Base-by-base conservation (phyloP, 2,797 vertebrate species). In the Pachyuromys duprasi region DNA sequence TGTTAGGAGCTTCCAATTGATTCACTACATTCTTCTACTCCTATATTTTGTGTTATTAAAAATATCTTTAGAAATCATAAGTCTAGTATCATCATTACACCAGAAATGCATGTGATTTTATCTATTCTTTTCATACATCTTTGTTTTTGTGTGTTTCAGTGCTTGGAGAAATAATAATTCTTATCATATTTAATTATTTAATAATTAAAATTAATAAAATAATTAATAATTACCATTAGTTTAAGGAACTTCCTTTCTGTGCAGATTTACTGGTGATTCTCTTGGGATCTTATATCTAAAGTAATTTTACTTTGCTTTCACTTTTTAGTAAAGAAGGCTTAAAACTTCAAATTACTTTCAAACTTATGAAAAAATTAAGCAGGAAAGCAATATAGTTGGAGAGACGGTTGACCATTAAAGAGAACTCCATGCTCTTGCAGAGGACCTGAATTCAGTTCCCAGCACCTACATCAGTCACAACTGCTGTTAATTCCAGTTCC, bases 251-350 rank as follows among this genome's bases (percentile, higher is more conserved):
- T 84, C 11, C 39, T 53, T 69, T 69, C 39, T 18, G 11, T 69
- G 20, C 20, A 69, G 63, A 86, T 69, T 69, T 7, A 17, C 39
- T 53, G n/a, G 36, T 60, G 57, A 75, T 90, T 65, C 22, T 63
- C n/a, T 70, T 33, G 17, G 49, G 39, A 42, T 81, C 26, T 81
- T 92, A 45, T 39, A 14, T 80, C 57, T 89, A 53, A 60, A 79
- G 39, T 31, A 39, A 18, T 83, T 93, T 94, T 94, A 24, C 42
- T 84, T 70, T 93, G 14, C 8, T 53, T 82, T 90, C 31, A 90
- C n/a, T 39, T 91, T 67, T 86, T 81, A 72, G 42, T 3, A 57
- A 60, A 72, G 20, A 84, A 49, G 81, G 31, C 14, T 42, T 62
- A 70, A 72, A 72, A 67, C 31, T 53, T 53, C 45, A 72, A 65